These are phyloP conservation scores for Enteromius anoplus DNA, from an alignment of 2,797 vertebrate species.

Conservation along the genomic window DNA sequence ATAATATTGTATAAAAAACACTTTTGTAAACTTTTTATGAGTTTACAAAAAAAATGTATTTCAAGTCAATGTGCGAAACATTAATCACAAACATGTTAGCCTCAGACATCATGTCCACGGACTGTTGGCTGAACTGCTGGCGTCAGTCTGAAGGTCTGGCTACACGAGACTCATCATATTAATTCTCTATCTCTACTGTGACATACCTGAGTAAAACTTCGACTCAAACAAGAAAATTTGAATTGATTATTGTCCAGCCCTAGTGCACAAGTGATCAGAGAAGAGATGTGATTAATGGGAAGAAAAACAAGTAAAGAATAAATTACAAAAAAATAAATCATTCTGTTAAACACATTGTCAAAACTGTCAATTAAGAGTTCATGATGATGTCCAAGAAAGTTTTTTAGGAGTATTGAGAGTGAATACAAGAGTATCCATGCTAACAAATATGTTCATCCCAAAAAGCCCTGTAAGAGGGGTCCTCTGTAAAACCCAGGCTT, in stretches of 20 bases:
- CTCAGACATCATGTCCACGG: too few species aligned
- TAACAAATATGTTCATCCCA: slow-evolving; percentile 52
- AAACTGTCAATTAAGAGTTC: background rate
- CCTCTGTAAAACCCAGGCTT: slow-evolving; percentile 70
- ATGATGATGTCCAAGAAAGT: background rate
- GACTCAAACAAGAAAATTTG: background rate
- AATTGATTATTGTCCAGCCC: background rate
- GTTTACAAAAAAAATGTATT: background rate
- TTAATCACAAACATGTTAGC: background rate
- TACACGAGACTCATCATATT: too few species aligned
- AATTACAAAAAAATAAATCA: too few species aligned
- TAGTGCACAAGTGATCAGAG: background rate
- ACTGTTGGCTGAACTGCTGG: too few species aligned
- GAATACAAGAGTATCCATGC: background rate
- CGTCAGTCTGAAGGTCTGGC: too few species aligned
- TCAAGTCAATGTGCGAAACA: background rate
- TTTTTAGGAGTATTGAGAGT: background rate
- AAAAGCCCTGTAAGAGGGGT: slow-evolving; percentile 64
- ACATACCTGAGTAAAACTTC: background rate
- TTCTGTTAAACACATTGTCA: background rate
- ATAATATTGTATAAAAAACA: background rate
- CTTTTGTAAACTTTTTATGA: too few species aligned
- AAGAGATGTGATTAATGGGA: background rate
- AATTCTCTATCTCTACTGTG: background rate
- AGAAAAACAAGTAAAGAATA: background rate